These are phyloP conservation scores for Trematomus bernacchii DNA, from an alignment of 2,797 vertebrate genomes.

Conservation along the genomic window DNA sequence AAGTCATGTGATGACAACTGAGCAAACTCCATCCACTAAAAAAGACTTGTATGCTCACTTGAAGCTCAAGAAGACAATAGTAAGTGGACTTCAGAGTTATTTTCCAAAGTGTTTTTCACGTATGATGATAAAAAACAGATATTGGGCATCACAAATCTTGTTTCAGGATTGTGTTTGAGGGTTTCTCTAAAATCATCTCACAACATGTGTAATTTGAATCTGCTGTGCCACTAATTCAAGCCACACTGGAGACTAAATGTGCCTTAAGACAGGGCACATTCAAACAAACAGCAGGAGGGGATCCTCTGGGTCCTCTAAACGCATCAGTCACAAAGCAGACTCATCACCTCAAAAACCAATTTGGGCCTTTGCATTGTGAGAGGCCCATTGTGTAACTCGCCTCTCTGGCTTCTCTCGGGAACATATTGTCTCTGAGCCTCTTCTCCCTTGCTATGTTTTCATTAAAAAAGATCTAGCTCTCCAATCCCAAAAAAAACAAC, in stretches of 20 bases:
- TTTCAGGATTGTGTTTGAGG: conserved; percentile 3
- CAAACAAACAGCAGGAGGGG: conserved; percentile 55
- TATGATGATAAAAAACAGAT: too few relatives aligned
- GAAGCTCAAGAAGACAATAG: neutral
- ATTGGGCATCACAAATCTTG: neutral
- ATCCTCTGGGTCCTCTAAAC: conserved; percentile 48
- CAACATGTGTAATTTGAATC: conserved; percentile 25
- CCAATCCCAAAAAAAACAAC: conserved; percentile 12
- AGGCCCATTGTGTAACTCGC: conserved; percentile 52
- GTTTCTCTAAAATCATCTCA: conserved; percentile 32
- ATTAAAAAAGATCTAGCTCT: conserved; percentile 71
- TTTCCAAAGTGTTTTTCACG: too few relatives aligned
- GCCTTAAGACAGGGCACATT: conserved; percentile 38
- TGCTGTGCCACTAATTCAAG: conserved; percentile 28
- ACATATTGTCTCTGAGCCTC: conserved; percentile 69
- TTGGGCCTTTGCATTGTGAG: conserved; percentile 58
- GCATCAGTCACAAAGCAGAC: conserved; percentile 64
- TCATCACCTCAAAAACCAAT: conserved; percentile 68
- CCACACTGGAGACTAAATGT: conserved; percentile 37
- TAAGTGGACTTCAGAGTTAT: too few relatives aligned
- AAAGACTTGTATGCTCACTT: neutral
- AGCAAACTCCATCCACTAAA: neutral
- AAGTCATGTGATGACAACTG: neutral
- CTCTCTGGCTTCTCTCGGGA: conserved; percentile 55
- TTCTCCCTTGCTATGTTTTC: conserved; percentile 73